Base-by-base conservation (phyloP, 2,888 invertebrate genomes). In the Megalurothrips usitatus region DNA sequence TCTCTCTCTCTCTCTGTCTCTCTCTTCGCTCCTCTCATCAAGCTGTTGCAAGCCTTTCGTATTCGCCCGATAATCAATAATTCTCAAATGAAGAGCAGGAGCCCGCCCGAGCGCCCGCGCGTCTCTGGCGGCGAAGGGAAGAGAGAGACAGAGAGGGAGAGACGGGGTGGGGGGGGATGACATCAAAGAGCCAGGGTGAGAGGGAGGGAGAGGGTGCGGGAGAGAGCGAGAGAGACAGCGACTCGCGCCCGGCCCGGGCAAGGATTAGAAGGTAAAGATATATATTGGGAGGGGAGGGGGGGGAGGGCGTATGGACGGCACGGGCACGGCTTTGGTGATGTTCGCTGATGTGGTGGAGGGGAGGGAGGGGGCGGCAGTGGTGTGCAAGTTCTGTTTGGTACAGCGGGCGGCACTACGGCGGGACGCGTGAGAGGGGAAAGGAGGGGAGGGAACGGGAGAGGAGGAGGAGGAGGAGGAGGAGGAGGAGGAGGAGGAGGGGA, bases 191-290 rank as follows among this genome's bases (percentile, higher is more conserved):
- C 23, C 11, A 75, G 68, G 68, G 68, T 11, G 68, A 68, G 68
- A 68, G 68, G 26, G 26, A 75, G 68, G 26, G 68, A 12, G 68
- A 23, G 68, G 58, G 58, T 19, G 19, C 6, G 19, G 68, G 68
- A 75, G 68, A 26, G 68, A 58, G 58, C 58, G 68, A 26, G 68
- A 75, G 68, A n/a, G 58, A 58, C 19, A 58, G 58, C 34, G 58
- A 58, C 58, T 58, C 58, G 58, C 58, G 58, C 68, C 68, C 68
- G 26, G 68, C 23, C 68, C 68, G 68, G 68, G 68, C 68, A 75
- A 75, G 68, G 68, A 75, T 75, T 75, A 75, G 68, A 75, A 75
- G 68, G 68, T 75, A 75, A 75, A 75, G 68, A 75, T 75, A 75
- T 75, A 75, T 75, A 75, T 75, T 75, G 68, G 68, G 68, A 75